Percentiles rank a stretch among this genome's conserved stretches.
Conservation (phyloP, 1,140 invertebrate species). For the Leptinotarsa defecta region DNA sequence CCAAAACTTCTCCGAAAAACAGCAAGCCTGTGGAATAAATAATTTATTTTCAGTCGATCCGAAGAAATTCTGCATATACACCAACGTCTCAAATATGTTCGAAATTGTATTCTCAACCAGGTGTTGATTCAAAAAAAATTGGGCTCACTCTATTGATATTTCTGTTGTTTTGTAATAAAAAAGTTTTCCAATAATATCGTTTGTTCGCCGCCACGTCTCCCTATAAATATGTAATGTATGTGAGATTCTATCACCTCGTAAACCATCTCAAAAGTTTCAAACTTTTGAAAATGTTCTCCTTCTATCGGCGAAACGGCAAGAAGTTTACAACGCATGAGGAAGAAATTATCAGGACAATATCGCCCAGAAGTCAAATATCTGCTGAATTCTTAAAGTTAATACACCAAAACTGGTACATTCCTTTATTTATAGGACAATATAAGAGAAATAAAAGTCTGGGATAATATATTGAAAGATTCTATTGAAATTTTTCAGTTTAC, state of each 20-base stretch:
- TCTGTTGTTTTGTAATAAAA: background rate
- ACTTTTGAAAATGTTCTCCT: conserved; percentile 17
- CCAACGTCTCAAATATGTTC: too few relatives aligned
- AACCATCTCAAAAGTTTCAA: conserved; percentile 29
- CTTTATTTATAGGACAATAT: conserved; percentile 21
- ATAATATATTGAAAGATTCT: too few relatives aligned
- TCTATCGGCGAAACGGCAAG: conserved; percentile 20
- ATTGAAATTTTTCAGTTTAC: too few relatives aligned
- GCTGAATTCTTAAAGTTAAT: conserved; percentile 27
- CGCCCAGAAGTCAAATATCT: conserved; percentile 27
- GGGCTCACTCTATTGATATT: background rate
- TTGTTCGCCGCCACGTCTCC: background rate
- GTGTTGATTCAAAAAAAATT: background rate
- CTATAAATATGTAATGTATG: conserved; percentile 20
- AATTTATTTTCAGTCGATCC: background rate
- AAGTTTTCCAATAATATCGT: background rate
- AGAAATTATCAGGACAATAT: conserved; percentile 31
- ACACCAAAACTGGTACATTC: conserved; percentile 20
- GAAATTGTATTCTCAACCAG: too few relatives aligned
- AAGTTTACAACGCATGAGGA: conserved; percentile 29
- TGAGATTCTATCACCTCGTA: conserved; percentile 29
- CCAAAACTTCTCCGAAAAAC: too few relatives aligned
- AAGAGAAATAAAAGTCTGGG: background rate
- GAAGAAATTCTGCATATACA: background rate
- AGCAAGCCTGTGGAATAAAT: too few relatives aligned